Evolutionary conservation across 1,140 invertebrate species (phyloP).

Genomic region (Rhopalosiphum padi): DNA sequence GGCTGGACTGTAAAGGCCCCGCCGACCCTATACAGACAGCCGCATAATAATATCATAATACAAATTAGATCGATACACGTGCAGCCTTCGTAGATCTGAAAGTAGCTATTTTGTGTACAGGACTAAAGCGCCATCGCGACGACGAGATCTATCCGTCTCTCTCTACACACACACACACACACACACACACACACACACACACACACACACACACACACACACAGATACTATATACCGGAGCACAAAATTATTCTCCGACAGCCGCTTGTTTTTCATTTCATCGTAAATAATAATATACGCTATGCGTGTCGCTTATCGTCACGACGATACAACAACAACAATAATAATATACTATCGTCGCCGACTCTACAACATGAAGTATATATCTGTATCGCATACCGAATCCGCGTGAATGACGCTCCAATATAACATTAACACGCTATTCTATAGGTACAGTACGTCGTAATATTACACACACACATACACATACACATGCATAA

Average conservation of each 20-base stretch:
- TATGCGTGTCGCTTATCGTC: not conserved
- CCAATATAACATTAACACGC: not conserved
- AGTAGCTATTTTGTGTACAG: not conserved
- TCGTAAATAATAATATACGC: not conserved
- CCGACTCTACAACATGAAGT: not conserved
- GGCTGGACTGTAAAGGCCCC: not conserved
- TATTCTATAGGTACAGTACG: not conserved
- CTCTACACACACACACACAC: not conserved
- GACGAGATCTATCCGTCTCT: not conserved
- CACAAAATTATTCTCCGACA: not conserved
- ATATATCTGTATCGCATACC: not conserved
- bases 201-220: no score
- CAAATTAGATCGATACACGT: not conserved
- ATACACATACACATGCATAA: not conserved
- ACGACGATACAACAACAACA: not conserved
- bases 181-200: no score
- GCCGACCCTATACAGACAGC: not conserved
- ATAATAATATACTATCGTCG: not conserved
- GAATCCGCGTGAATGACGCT: not conserved
- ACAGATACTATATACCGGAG: no score
- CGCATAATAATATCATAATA: not conserved
- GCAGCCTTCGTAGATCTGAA: not conserved
- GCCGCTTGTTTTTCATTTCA: not conserved
- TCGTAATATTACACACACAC: not conserved
- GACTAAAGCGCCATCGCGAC: not conserved